Conservation (phyloP, 2,113 vertebrate species). For the Clarias gariepinus region DNA sequence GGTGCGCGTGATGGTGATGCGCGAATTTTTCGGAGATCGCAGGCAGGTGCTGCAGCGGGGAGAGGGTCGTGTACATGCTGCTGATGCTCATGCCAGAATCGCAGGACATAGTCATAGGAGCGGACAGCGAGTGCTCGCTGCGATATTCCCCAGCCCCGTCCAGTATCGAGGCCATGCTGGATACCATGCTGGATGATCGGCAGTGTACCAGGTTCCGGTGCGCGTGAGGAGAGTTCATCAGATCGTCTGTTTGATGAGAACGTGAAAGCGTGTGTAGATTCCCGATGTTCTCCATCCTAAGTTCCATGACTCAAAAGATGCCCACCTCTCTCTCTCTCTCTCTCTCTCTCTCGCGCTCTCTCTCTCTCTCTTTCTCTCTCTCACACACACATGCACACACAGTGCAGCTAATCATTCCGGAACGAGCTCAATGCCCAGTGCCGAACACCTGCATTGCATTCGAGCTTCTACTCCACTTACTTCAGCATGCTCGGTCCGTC, state of each 20-base stretch:
- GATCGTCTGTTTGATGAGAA: conserved; percentile 85
- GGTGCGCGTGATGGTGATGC: conserved; percentile 77
- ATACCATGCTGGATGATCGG: conserved; percentile 86
- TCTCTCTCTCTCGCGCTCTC: conserved; percentile 47
- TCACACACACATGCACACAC: conserved; percentile 49
- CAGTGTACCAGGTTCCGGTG: conserved; percentile 90
- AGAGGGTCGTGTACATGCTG: conserved; percentile 94
- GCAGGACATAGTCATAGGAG: conserved; percentile 94
- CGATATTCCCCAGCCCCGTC: conserved; percentile 91
- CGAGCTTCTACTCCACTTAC: background rate
- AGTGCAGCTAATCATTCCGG: background rate
- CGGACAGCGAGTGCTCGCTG: conserved; percentile 83
- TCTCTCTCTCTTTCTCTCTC: conserved; percentile 53
- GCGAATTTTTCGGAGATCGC: conserved; percentile 96
- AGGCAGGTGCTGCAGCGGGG: conserved; percentile 94
- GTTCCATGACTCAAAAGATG: conserved; percentile 82
- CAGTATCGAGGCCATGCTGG: conserved; percentile 89
- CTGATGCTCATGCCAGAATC: conserved; percentile 91
- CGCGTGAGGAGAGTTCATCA: conserved; percentile 87
- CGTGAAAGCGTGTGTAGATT: conserved; percentile 89
- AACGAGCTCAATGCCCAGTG: background rate
- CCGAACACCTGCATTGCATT: background rate
- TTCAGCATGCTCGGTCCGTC: background rate
- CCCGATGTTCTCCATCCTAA: conserved; percentile 95
- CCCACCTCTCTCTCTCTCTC: conserved; percentile 53